phyloP scores from a whole-genome alignment of 1,140 invertebrate species.

The Stegodyphus dumicola region DNA sequence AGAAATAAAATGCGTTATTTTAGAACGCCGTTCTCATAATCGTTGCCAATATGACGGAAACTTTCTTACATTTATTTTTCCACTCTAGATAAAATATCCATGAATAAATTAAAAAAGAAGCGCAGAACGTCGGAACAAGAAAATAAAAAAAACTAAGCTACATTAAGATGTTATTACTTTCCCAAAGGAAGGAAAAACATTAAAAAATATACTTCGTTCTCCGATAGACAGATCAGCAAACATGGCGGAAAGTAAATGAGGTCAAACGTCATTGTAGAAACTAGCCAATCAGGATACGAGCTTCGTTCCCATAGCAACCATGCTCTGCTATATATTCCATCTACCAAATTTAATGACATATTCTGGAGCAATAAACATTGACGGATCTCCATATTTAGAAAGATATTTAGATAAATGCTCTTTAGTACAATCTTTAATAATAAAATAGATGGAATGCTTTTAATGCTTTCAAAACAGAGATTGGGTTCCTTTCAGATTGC shows the following conservation, averaged over 20 bases:
- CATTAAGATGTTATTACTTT: slow-evolving; percentile 58
- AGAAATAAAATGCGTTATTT: slow-evolving; percentile 27
- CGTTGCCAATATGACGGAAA: slow-evolving; percentile 33
- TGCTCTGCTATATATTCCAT: slow-evolving; percentile 17
- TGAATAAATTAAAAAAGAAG: slow-evolving; percentile 48
- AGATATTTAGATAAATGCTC: slow-evolving; percentile 56
- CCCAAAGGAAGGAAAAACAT: slow-evolving; percentile 21
- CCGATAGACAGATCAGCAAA: slow-evolving; percentile 58
- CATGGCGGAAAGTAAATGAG: slow-evolving; percentile 54
- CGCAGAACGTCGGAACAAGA: neutral
- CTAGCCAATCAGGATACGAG: slow-evolving; percentile 46
- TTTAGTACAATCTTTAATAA: slow-evolving; percentile 44
- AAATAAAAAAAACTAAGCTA: slow-evolving; percentile 42
- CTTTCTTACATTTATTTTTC: slow-evolving; percentile 34
- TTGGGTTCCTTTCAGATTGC: too few relatives aligned
- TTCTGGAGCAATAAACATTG: slow-evolving; percentile 58
- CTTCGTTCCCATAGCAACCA: slow-evolving; percentile 55
- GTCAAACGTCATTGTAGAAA: slow-evolving; percentile 58
- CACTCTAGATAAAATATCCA: slow-evolving; percentile 47
- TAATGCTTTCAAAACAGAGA: slow-evolving; percentile 35
- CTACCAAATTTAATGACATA: slow-evolving; percentile 60
- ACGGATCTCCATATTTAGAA: slow-evolving; percentile 54
- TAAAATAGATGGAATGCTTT: slow-evolving; percentile 53
- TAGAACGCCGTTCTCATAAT: slow-evolving; percentile 29
- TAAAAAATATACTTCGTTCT: slow-evolving; percentile 30